Percentiles rank a stretch among this genome's conserved stretches.
These are phyloP conservation scores for Salmo trutta DNA, from an alignment of 2,797 vertebrate species.

Conservation along the genomic window DNA sequence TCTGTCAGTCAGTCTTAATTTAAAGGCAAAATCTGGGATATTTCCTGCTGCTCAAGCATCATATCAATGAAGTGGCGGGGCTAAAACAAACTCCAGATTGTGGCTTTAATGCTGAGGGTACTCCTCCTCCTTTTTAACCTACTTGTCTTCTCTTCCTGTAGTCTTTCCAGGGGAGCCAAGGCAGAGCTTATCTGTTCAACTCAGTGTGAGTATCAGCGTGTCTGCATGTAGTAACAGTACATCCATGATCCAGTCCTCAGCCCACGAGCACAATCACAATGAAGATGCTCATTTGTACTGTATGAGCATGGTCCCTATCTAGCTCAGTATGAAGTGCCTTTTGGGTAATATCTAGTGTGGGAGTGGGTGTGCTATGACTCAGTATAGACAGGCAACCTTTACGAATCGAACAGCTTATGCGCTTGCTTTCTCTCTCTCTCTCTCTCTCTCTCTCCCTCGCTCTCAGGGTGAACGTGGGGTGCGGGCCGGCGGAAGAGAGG, in stretches of 20 bases:
- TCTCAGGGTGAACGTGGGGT: constrained; percentile 94
- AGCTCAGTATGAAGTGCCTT: background rate
- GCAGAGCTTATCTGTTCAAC: constrained; percentile 98
- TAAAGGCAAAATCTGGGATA: too few species aligned
- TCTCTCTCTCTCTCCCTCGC: constrained; percentile 14
- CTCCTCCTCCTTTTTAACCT: background rate
- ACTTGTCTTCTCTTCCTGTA: constrained; percentile 61
- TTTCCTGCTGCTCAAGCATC: too few species aligned
- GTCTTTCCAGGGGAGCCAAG: constrained; percentile 99
- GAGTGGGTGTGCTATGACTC: background rate
- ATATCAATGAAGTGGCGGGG: too few species aligned
- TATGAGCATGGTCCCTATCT: background rate
- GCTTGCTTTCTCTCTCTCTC: background rate
- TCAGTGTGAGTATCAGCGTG: constrained; percentile 84
- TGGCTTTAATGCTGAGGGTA: background rate
- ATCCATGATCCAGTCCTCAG: background rate
- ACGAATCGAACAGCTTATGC: background rate
- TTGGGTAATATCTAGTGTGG: background rate
- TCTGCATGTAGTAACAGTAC: constrained; percentile 1
- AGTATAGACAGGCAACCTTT: background rate
- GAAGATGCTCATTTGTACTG: background rate
- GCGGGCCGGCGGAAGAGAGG: constrained; percentile 95
- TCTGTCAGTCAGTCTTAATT: background rate
- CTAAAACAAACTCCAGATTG: background rate
- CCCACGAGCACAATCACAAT: background rate